A percentile compares a stretch with the other conserved stretches of the same genome.
phyloP scores from a whole-genome alignment of 2,797 vertebrate genomes.

The Dermochelys coriacea region DNA sequence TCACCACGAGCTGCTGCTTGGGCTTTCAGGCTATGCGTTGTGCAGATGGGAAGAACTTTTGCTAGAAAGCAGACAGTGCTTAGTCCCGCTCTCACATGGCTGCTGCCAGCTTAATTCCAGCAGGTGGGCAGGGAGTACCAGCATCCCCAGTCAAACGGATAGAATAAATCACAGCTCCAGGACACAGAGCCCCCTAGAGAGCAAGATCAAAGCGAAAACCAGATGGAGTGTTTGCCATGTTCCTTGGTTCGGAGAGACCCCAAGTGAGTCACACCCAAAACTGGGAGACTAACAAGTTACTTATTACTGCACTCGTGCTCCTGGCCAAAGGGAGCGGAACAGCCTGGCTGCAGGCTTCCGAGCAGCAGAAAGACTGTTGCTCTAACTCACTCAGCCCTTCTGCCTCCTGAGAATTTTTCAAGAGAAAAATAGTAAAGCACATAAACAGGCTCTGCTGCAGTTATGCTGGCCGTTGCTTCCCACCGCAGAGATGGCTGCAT shows the following conservation, averaged over 20 bases:
- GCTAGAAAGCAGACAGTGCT: background rate
- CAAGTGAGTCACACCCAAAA: background rate
- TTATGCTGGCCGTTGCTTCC: background rate
- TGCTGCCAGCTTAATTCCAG: background rate
- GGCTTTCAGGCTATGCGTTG: background rate
- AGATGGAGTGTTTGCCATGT: background rate
- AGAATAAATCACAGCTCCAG: background rate
- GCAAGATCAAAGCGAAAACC: background rate
- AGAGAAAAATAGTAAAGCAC: background rate
- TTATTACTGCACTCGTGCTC: background rate
- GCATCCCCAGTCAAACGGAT: background rate
- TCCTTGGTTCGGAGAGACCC: background rate
- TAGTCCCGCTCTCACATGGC: background rate
- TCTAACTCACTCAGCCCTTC: background rate
- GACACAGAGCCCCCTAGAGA: background rate
- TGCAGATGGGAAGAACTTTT: background rate
- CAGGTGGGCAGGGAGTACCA: background rate
- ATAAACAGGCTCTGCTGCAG: background rate
- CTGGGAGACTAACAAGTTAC: background rate
- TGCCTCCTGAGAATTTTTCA: background rate
- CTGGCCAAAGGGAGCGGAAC: no score
- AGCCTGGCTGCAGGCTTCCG: background rate
- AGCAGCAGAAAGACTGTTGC: background rate
- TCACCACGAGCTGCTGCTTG: background rate
- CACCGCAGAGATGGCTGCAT: background rate